Evolutionary conservation across 2,888 invertebrate genomes (phyloP).

Genomic region (Polydrusus pterygomalis): DNA sequence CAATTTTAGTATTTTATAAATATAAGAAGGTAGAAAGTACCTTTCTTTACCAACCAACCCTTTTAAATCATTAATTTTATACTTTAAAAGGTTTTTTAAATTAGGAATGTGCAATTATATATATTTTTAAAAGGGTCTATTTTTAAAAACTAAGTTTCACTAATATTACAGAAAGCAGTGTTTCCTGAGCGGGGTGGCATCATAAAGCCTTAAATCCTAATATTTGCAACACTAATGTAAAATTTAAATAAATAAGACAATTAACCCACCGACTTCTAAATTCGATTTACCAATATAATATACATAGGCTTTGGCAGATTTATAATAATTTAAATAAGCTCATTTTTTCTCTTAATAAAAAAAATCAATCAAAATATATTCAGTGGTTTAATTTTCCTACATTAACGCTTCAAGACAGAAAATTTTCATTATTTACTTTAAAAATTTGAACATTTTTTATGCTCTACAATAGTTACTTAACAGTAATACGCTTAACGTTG

Average conservation of each 20-base stretch:
- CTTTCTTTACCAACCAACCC: too few species aligned
- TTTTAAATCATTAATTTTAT: too few species aligned
- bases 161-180: slow-evolving; percentile 60
- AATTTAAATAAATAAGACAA: slow-evolving; percentile 28
- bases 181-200: slow-evolving; percentile 61
- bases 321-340: background rate
- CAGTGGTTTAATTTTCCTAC: slow-evolving; percentile 17
- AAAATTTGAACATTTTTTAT: slow-evolving; percentile 24
- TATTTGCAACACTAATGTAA: slow-evolving; percentile 42
- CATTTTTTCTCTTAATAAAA: background rate
- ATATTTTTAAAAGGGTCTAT: slow-evolving; percentile 27
- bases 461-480: slow-evolving; percentile 31
- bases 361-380: background rate
- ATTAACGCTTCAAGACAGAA: background rate
- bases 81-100: too few species aligned
- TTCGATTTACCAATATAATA: too few species aligned
- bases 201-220: slow-evolving; percentile 53
- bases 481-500: slow-evolving; percentile 12
- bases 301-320: background rate
- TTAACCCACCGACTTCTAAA: slow-evolving; percentile 6
- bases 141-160: slow-evolving; percentile 35
- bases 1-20: too few species aligned
- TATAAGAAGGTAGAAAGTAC: too few species aligned
- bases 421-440: background rate
- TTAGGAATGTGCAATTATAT: too few species aligned